Percentiles rank a stretch among this genome's conserved stretches.
These are phyloP conservation scores for Lophotis ruficrista DNA, from an alignment of 2,113 vertebrate genomes.

Conservation along the genomic window DNA sequence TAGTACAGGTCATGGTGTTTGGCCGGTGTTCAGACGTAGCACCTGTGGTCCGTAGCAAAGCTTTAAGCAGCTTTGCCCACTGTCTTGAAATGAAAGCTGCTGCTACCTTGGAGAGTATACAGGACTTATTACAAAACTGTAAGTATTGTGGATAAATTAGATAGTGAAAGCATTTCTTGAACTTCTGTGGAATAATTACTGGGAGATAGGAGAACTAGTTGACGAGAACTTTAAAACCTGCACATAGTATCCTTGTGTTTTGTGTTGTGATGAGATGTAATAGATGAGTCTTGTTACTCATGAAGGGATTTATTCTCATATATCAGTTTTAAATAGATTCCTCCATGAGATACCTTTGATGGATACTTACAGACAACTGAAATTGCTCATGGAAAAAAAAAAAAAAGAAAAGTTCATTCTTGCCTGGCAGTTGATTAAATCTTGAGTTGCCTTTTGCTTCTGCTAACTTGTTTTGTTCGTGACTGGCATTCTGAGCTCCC, in stretches of 20 bases:
- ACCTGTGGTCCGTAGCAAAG: constrained; percentile 84
- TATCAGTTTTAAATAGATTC: not conserved
- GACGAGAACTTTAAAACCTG: not conserved
- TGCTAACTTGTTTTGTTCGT: not conserved
- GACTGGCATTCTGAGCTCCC: constrained; percentile 18
- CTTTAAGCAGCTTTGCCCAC: constrained; percentile 85
- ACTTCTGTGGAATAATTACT: not conserved
- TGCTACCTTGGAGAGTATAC: constrained; percentile 70
- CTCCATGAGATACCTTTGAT: not conserved
- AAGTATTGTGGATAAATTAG: constrained; percentile 42
- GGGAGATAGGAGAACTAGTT: not conserved
- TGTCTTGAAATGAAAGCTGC: constrained; percentile 82
- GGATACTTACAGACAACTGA: not conserved
- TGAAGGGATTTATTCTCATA: not conserved
- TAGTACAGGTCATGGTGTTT: constrained; percentile 88
- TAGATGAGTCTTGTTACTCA: not conserved
- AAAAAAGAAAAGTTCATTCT: not conserved
- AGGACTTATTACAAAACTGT: constrained; percentile 83
- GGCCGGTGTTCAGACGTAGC: constrained; percentile 84
- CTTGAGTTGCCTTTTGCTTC: constrained; percentile 13
- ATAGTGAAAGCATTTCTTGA: not conserved
- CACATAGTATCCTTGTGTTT: not conserved
- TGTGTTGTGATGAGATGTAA: not conserved
- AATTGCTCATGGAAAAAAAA: not conserved
- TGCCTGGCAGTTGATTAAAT: constrained; percentile 9